Conservation (phyloP, 2,888 invertebrate genomes). For the Drosophila ustulata region DNA sequence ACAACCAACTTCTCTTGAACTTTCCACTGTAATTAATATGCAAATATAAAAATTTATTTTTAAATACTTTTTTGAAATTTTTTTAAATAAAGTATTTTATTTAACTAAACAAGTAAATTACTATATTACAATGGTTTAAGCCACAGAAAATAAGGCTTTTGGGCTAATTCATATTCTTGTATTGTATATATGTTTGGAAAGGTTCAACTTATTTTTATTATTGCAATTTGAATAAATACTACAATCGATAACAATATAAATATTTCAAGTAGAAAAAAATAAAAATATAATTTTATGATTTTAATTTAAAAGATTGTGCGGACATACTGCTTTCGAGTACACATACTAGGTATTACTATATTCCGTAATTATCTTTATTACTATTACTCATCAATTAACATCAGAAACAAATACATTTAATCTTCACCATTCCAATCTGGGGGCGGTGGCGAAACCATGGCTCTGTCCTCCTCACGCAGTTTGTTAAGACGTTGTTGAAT, state of each 20-base stretch:
- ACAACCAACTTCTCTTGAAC: background rate
- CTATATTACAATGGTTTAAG: too few species aligned
- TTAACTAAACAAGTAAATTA: background rate
- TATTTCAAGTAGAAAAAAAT: background rate
- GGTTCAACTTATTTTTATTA: too few species aligned
- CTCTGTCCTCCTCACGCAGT: slow-evolving; percentile 18
- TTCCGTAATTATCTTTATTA: background rate
- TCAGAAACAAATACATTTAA: background rate
- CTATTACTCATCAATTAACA: background rate
- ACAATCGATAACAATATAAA: too few species aligned
- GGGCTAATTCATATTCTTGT: too few species aligned
- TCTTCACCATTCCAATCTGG: slow-evolving; percentile 6
- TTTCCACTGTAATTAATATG: background rate
- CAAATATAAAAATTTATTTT: background rate
- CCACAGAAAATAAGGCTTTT: too few species aligned
- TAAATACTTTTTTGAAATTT: too few species aligned
- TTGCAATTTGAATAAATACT: too few species aligned
- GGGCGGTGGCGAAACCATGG: slow-evolving; percentile 43
- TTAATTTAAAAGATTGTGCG: too few species aligned
- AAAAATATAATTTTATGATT: background rate
- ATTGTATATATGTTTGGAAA: too few species aligned
- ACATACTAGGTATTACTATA: too few species aligned
- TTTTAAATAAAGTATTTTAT: too few species aligned
- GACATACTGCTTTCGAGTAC: too few species aligned
- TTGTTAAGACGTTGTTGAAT: slow-evolving; percentile 17